A percentile compares a stretch with the other conserved stretches of the same genome.
phyloP scores from a whole-genome alignment of 2,888 invertebrate genomes.

The Dryomyza anilis region DNA sequence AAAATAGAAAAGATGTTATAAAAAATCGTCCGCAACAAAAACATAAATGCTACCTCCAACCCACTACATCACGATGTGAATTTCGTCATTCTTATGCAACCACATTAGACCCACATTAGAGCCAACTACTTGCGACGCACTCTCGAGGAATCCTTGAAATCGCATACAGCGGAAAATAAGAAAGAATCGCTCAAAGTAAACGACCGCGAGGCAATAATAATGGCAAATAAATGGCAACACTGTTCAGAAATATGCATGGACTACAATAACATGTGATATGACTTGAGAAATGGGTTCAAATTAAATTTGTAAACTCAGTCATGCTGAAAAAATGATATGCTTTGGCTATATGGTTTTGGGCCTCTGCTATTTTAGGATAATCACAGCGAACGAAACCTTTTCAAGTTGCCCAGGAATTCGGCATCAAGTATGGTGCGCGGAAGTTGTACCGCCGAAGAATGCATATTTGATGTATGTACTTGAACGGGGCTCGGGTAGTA shows the following conservation, averaged over 20 bases:
- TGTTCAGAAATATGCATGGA: slow-evolving; percentile 42
- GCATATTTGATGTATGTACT: no score
- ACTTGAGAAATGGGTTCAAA: slow-evolving; percentile 25
- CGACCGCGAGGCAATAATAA: slow-evolving; percentile 31
- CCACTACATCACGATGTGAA: no score
- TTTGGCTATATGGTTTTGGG: neutral
- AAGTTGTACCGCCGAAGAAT: no score
- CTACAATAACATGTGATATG: slow-evolving; percentile 28
- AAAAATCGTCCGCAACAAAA: slow-evolving; percentile 22
- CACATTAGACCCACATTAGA: no score
- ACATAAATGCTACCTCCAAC: neutral
- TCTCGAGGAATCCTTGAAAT: no score
- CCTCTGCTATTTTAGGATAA: slow-evolving; percentile 12
- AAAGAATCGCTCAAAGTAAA: slow-evolving; percentile 28
- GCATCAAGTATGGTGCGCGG: no score
- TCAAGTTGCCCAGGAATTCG: no score
- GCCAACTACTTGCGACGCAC: no score
- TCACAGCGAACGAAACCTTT: no score
- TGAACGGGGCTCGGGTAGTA: no score
- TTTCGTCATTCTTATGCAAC: no score
- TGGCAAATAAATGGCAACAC: slow-evolving; percentile 28
- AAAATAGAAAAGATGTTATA: neutral
- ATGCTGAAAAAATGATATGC: slow-evolving; percentile 30
- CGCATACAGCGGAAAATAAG: neutral
- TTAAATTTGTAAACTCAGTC: slow-evolving; percentile 38